phyloP scores from a whole-genome alignment of 2,888 invertebrate species.

The Plebejus argus region DNA sequence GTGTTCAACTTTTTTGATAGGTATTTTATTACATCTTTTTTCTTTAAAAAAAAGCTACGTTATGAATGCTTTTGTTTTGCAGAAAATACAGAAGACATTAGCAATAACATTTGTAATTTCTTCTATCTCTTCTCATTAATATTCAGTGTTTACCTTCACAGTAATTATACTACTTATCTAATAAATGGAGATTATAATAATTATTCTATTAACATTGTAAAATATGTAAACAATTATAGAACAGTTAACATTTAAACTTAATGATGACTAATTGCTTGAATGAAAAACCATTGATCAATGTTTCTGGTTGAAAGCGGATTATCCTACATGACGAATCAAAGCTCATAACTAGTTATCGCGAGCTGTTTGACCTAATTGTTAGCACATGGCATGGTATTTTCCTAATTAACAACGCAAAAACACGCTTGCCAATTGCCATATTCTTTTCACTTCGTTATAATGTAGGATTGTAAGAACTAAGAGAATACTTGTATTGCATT shows the following conservation, averaged over 20 bases:
- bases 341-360: not conserved
- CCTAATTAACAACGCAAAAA: not conserved
- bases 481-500: not conserved
- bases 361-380: conserved; percentile 8
- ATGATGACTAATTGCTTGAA: not conserved
- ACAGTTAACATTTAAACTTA: not conserved
- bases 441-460: not conserved
- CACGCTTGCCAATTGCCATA: not conserved
- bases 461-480: not conserved
- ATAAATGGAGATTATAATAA: too few relatives aligned
- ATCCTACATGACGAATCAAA: conserved; percentile 3
- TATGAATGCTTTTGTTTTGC: not conserved
- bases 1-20: conserved; percentile 39
- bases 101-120: not conserved
- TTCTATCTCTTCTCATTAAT: too few relatives aligned
- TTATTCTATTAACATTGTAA: too few relatives aligned
- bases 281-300: not conserved
- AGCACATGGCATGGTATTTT: not conserved
- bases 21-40: conserved; percentile 45
- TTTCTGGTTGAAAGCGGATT: conserved; percentile 16
- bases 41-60: conserved; percentile 33
- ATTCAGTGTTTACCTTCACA: too few relatives aligned
- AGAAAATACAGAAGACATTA: too few relatives aligned
- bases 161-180: too few relatives aligned
- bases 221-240: too few relatives aligned